Base-by-base conservation (phyloP, 2,113 vertebrate genomes). In the Limanda limanda region DNA sequence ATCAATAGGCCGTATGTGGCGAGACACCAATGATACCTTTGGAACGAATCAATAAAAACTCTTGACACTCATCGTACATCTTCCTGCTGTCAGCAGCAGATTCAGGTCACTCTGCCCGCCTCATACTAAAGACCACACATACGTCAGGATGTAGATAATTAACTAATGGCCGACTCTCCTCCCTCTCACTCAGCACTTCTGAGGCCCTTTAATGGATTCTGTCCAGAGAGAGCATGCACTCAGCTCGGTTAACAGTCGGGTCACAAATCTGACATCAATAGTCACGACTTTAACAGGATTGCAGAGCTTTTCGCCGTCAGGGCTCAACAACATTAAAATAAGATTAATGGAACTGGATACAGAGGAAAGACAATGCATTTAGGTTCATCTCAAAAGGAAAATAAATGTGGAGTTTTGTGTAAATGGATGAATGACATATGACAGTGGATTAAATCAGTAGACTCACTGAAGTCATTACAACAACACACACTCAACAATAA, bases 141-240 rank as follows among this genome's bases (percentile, higher is more conserved):
- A 76, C 25, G 13, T 79, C 73, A 60, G 31, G 52, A 67, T 73
- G 85, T 20, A 65, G 86, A 87, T 81, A 72, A 91, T 87, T 87
- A 88, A 87, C 87, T 84, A 84, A 92, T 69, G 82, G 78, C 47
- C 5, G 17, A 47, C 64, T 52, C 59, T 24, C 59, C 47, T 67
- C 59, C 48, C n/a, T 57, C 80, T 79, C 47, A 54, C 45, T 65
- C 13, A 17, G 47, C 47, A 20, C 15, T 7, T 17, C 4, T 18
- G 18, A 20, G 40, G 48, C 20, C 56, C 69, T 80, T 65, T 73
- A 72, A 79, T 72, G 71, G 68, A 66, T 57, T 35, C 2, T 20
- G 67, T 72, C 51, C 60, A 55, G 48, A 27, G 20, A 67, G 51
- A 61, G 71, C 62, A 62, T n/a, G 80, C 67, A 73, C 73, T 85